phyloP scores from a whole-genome alignment of 2,113 vertebrate species.

The Prolemur simus region DNA sequence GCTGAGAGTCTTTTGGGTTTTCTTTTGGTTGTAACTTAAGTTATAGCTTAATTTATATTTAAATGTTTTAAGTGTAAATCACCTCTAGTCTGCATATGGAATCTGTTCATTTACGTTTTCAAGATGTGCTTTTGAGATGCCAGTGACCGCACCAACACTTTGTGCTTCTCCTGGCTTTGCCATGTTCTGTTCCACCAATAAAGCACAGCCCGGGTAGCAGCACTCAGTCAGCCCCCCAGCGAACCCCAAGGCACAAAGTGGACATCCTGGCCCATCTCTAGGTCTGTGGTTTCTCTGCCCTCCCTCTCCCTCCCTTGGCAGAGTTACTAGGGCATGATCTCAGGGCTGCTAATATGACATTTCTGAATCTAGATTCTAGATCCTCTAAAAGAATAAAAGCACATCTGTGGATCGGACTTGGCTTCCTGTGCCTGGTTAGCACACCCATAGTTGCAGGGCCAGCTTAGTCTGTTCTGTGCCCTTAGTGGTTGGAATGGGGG shows the following conservation, averaged over 20 bases:
- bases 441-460: neutral
- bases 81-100: conserved; percentile 42
- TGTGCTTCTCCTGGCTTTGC: conserved; percentile 23
- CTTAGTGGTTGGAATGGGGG: neutral
- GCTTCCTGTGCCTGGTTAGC: neutral
- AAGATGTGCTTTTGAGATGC: conserved; percentile 59
- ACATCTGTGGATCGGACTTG: neutral
- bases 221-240: neutral
- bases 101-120: conserved; percentile 38
- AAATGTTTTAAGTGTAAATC: conserved; percentile 73
- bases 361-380: neutral
- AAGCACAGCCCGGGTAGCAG: neutral
- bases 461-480: neutral
- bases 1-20: conserved; percentile 73
- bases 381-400: neutral
- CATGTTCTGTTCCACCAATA: neutral
- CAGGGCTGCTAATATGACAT: neutral
- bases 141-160: neutral
- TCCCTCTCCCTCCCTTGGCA: neutral
- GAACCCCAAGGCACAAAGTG: neutral
- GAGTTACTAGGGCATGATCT: neutral
- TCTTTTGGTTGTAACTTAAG: conserved; percentile 77
- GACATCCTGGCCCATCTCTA: neutral
- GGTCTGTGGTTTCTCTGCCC: neutral
- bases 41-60: conserved; percentile 79